Evolutionary conservation across 1,140 invertebrate genomes (phyloP).

Genomic region (Drosophila lini): DNA sequence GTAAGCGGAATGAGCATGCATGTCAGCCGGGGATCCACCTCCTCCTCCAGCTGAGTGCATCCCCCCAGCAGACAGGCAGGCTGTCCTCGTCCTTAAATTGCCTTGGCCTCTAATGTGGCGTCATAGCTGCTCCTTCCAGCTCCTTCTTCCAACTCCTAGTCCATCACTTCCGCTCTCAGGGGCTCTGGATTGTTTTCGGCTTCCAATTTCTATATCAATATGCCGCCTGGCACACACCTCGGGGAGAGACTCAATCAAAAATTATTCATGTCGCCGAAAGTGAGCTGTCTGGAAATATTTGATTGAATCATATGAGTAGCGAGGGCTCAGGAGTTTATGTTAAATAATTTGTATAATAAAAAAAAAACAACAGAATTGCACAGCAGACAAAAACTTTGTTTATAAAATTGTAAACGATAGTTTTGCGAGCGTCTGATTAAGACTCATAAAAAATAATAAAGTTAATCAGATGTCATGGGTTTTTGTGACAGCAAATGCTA

Average conservation of each 20-base stretch:
- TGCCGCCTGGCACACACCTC: background rate
- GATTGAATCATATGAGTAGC: background rate
- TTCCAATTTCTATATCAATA: constrained; percentile 4
- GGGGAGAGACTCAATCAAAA: constrained; percentile 4
- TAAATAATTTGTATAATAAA: background rate
- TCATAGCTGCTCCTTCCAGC: background rate
- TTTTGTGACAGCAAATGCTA: too few species aligned
- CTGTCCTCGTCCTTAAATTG: constrained; percentile 25
- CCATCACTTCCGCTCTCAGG: constrained; percentile 15
- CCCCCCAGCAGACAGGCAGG: background rate
- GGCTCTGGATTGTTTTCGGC: background rate
- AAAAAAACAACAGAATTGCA: background rate
- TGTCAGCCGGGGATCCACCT: background rate
- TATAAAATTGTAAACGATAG: too few species aligned
- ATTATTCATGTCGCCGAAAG: constrained; percentile 20
- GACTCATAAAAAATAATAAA: too few species aligned
- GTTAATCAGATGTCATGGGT: too few species aligned
- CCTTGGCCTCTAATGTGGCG: constrained; percentile 23
- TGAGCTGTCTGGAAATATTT: background rate
- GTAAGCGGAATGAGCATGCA: constrained; percentile 34
- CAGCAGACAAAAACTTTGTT: too few species aligned
- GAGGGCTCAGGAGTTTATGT: background rate
- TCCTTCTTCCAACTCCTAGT: background rate
- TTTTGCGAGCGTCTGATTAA: too few species aligned
- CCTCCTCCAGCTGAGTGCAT: constrained; percentile 1